Base-by-base conservation (phyloP, 2,888 invertebrate species). In the Xestia sexstrigata region DNA sequence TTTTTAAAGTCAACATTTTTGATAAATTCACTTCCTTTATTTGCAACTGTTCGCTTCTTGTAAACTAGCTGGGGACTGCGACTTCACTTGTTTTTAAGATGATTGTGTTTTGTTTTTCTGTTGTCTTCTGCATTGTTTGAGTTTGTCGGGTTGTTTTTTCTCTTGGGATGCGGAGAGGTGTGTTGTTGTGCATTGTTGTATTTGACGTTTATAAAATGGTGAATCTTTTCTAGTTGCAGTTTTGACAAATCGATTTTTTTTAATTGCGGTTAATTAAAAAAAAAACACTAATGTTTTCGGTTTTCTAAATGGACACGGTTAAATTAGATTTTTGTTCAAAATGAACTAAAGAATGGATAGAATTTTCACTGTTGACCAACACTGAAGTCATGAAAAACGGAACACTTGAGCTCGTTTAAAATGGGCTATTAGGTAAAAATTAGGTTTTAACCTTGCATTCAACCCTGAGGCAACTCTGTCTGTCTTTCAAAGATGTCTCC, bases 1-100 rank as follows among this genome's bases (percentile, higher is more conserved):
- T 89, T n/a, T 86, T 70, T 78, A 71, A 86, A 89, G 87, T 89
- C 87, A 85, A 88, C 84, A 79, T 58, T 83, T 83, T 84, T 80
- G 65, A 85, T 81, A 80, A 86, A 81, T 73, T 81, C 62, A 49
- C 68, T 72, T 75, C 30, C 60, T 76, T 87, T 80, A 82, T 83
- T 83, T 67, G 73, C 75, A 74, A 76, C n/a, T 62, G 75, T 78
- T 80, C 67, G 70, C 45, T 77, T 65, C 58, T 63, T 45, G 20
- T 49, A 17, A 76, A 77, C 69, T 76, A 78, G 70, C 70, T 70
- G 20, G 35, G 58, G 42, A 65, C 42, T 23, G 49, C n/a, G 66
- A 73, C 35, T 75, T 42, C 47, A 42, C 65, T 75, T 74, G 39
- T 35, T 55, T 68, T 67, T 26, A 58, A 71, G 15, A 52, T 4